Evolutionary conservation across 2,797 vertebrate species (phyloP).

Genomic region (Darevskia mixta): DNA sequence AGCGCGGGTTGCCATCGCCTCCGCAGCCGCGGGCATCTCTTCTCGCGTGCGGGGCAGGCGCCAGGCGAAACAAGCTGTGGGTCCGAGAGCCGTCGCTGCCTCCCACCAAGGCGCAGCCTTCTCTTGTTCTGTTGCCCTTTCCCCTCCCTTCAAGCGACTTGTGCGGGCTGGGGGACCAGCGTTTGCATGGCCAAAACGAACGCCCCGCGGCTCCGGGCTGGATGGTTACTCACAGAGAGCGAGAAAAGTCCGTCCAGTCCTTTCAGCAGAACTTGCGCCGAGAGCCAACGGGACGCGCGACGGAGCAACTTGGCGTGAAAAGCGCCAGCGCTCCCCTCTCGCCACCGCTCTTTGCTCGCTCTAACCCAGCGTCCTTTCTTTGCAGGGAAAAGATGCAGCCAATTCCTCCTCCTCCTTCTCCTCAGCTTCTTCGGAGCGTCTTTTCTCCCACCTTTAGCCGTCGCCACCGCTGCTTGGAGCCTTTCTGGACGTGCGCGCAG

Average conservation of each 20-base stretch:
- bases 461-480: slow-evolving; percentile 34
- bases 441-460: not conserved
- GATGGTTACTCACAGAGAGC: not conserved
- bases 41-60: not conserved
- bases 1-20: not conserved
- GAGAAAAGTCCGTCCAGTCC: not conserved
- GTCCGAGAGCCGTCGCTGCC: not conserved
- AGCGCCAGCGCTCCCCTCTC: not conserved
- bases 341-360: not conserved
- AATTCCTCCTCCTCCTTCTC: not conserved
- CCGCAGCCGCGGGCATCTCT: not conserved
- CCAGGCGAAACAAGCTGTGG: not conserved
- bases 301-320: not conserved
- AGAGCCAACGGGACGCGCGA: not conserved
- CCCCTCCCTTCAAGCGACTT: not conserved
- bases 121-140: too few relatives aligned
- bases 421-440: not conserved
- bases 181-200: too few relatives aligned
- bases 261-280: not conserved
- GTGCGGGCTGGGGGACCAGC: not conserved
- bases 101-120: not conserved
- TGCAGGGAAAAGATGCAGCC: not conserved
- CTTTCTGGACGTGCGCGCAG: slow-evolving; percentile 21
- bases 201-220: not conserved
- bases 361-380: not conserved